Percentiles rank a stretch among this genome's conserved stretches.
phyloP scores from a whole-genome alignment of 2,888 invertebrate genomes.

The Proisotoma minuta region DNA sequence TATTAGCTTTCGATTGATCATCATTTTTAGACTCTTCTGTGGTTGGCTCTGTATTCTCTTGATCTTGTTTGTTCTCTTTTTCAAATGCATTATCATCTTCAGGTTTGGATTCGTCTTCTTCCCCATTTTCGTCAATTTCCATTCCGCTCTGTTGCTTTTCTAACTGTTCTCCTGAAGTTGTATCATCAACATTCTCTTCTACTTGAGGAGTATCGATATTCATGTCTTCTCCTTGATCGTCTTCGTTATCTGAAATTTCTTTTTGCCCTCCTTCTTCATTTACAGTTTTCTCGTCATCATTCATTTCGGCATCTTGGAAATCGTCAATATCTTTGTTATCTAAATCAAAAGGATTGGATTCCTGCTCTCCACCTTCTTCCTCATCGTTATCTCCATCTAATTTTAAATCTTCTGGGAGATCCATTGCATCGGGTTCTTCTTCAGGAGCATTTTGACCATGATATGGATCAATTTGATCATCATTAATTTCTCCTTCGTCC shows the following conservation, averaged over 20 bases:
- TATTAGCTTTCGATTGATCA: slow-evolving; percentile 25
- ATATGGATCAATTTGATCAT: slow-evolving; percentile 63
- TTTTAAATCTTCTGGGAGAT: slow-evolving; percentile 80
- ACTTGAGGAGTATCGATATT: slow-evolving; percentile 50
- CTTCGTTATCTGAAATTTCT: slow-evolving; percentile 37
- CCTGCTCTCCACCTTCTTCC: slow-evolving; percentile 59
- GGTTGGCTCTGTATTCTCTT: slow-evolving; percentile 50
- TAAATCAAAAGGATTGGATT: slow-evolving; percentile 80
- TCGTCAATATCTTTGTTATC: slow-evolving; percentile 53
- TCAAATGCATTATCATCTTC: slow-evolving; percentile 48
- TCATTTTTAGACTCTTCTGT: slow-evolving; percentile 35
- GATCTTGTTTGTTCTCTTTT: slow-evolving; percentile 49
- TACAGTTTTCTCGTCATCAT: slow-evolving; percentile 52
- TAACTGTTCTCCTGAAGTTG: slow-evolving; percentile 50
- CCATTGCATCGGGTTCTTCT: slow-evolving; percentile 79
- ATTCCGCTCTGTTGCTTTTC: slow-evolving; percentile 56
- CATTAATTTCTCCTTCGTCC: slow-evolving; percentile 56
- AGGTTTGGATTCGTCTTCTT: slow-evolving; percentile 49
- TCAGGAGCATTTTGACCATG: slow-evolving; percentile 71
- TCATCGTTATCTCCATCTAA: slow-evolving; percentile 67
- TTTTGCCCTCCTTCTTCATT: slow-evolving; percentile 56
- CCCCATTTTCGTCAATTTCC: slow-evolving; percentile 23
- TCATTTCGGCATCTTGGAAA: slow-evolving; percentile 54
- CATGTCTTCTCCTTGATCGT: slow-evolving; percentile 49
- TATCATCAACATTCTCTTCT: slow-evolving; percentile 51